Base-by-base conservation (phyloP, 2,888 invertebrate species). In the Odontothrips loti region DNA sequence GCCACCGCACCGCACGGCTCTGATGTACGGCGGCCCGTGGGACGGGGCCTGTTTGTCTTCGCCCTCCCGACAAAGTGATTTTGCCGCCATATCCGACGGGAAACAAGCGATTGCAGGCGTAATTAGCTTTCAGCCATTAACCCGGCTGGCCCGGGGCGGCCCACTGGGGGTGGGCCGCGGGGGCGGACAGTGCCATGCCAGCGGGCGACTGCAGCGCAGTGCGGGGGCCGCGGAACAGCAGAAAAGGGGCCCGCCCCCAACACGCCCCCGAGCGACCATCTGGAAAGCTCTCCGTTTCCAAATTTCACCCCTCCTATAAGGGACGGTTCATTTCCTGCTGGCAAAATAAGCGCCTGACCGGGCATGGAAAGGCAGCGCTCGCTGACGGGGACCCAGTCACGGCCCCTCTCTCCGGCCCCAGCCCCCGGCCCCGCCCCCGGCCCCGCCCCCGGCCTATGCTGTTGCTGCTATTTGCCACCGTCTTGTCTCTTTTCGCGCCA, bases 81-180 rank as follows among this genome's bases (percentile, higher is more conserved):
- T 58, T n/a, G 20, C 20, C 58, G 58, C 58, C 58, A 58, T 58
- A 58, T 58, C 58, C 68, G 68, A 12, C 11, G 68, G 68, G 68
- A 75, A 75, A 75, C 68, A 75, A 75, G 68, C 68, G 68, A 75
- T 75, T 27, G 23, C 68, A 27, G 58, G 20, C 68, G 58, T 58
- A 75, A 75, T 75, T 75, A 75, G 23, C 68, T 75, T 75, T 23
- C 23, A 58, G 68, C 68, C 68, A 68, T 68, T 68, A 68, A 75
- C 68, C 68, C 68, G 8, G 23, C 68, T 20, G 23, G 23, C 68
- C 68, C 27, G 68, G 34, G 58, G 27, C 68, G 23, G 68, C 11
- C 11, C 68, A 6, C 34, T 6, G 34, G 51, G 51, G 51, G 51
- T 23, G 68, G 23, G 23, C 9, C 68, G 34, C 34, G 34, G 34